Evolutionary conservation across 2,888 invertebrate species (phyloP).

Genomic region (Pemphredon lugubris): DNA sequence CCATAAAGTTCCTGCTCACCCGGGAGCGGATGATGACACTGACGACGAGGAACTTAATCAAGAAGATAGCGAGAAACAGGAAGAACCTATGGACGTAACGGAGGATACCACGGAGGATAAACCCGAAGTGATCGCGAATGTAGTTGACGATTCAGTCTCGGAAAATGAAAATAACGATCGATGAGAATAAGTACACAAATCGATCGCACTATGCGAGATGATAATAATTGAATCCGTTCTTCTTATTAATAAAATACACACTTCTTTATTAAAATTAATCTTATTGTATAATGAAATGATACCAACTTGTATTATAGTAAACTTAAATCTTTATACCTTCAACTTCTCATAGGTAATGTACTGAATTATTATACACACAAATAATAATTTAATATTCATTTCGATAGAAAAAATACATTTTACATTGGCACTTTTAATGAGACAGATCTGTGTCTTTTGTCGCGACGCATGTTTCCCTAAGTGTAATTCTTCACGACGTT

Average conservation of each 20-base stretch:
- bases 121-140: constrained; percentile 70
- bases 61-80: constrained; percentile 31
- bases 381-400: constrained; percentile 1
- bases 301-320: constrained; percentile 23
- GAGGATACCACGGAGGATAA: constrained; percentile 42
- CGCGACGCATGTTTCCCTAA: constrained; percentile 12
- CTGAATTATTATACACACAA: constrained; percentile 12
- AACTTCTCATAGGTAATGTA: constrained; percentile 11
- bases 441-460: constrained; percentile 34
- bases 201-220: not conserved
- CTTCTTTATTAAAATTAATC: constrained; percentile 37
- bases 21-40: constrained; percentile 85
- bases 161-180: constrained; percentile 53
- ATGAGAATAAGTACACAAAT: constrained; percentile 7
- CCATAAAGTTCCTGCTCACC: constrained; percentile 85
- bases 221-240: not conserved
- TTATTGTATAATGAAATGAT: constrained; percentile 27
- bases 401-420: constrained; percentile 10
- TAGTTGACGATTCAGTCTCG: constrained; percentile 72
- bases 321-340: constrained; percentile 38
- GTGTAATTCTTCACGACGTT: constrained; percentile 16
- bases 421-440: constrained; percentile 7
- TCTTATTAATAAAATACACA: constrained; percentile 24
- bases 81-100: constrained; percentile 22
- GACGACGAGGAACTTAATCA: constrained; percentile 84